phyloP scores from a whole-genome alignment of 2,888 invertebrate genomes.

The Trachelus troglodyta region DNA sequence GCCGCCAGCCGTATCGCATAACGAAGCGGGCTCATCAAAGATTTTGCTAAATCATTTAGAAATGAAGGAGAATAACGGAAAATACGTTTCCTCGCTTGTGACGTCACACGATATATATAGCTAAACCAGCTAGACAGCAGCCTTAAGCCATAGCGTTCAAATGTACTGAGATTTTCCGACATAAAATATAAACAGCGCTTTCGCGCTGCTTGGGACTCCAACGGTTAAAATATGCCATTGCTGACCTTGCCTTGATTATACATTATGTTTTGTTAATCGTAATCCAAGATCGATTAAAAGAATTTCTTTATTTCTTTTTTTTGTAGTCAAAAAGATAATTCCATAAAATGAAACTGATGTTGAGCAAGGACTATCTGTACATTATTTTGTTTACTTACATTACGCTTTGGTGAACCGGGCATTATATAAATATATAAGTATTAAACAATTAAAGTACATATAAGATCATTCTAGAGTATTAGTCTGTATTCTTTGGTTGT shows the following conservation, averaged over 20 bases:
- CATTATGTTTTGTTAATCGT: background rate
- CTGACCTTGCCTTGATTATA: background rate
- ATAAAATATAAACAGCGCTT: too few relatives aligned
- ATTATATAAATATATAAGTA: background rate
- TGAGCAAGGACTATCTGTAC: background rate
- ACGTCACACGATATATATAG: too few relatives aligned
- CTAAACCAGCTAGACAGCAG: too few relatives aligned
- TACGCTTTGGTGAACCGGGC: background rate
- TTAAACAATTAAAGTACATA: background rate
- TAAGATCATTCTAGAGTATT: background rate
- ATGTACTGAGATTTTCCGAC: too few relatives aligned
- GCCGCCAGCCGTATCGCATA: too few relatives aligned
- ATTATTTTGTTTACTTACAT: background rate
- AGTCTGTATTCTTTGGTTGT: constrained; percentile 29
- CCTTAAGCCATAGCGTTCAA: too few relatives aligned
- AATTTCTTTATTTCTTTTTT: background rate
- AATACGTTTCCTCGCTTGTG: too few relatives aligned
- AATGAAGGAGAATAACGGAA: too few relatives aligned
- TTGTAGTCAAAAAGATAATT: background rate
- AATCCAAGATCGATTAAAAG: background rate
- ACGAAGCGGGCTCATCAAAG: too few relatives aligned
- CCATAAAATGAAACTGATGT: background rate
- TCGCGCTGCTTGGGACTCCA: too few relatives aligned
- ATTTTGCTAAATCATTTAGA: too few relatives aligned
- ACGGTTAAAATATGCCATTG: background rate